Conservation (phyloP, 2,797 vertebrate genomes). For the Trichosurus vulpecula region DNA sequence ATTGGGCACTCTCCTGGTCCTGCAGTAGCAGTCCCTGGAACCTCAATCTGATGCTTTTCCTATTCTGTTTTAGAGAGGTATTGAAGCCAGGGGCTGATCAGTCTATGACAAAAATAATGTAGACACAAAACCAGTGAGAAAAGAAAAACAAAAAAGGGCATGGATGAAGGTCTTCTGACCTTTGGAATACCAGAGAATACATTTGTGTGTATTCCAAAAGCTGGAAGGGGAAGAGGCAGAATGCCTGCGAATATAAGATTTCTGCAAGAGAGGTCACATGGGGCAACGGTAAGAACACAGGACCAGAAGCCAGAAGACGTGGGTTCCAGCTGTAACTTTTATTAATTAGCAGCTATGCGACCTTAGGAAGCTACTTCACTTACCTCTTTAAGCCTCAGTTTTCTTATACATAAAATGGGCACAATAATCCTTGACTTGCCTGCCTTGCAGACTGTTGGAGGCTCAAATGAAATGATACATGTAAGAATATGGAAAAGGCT, state of each 20-base stretch:
- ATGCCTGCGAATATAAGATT: slow-evolving; percentile 17
- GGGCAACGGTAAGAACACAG: background rate
- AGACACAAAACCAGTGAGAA: background rate
- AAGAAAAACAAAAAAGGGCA: background rate
- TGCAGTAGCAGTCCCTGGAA: background rate
- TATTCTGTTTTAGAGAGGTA: slow-evolving; percentile 3
- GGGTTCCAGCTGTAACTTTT: background rate
- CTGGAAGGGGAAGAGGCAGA: slow-evolving; percentile 24
- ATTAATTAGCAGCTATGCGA: background rate
- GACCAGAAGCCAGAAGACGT: background rate
- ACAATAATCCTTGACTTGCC: background rate
- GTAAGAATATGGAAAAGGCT: background rate
- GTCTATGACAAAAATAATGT: background rate
- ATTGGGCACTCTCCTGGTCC: slow-evolving; percentile 27
- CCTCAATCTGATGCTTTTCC: background rate
- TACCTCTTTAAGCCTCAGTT: background rate
- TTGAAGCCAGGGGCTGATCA: background rate
- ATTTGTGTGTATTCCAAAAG: background rate
- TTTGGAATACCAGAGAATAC: background rate
- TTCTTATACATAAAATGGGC: background rate
- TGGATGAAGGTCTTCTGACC: background rate
- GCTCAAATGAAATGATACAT: background rate
- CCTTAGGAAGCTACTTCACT: background rate
- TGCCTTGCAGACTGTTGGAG: background rate
- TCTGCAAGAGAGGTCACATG: slow-evolving; percentile 27